phyloP scores from a whole-genome alignment of 2,797 vertebrate species.

The Oceanodroma leucorhoa region DNA sequence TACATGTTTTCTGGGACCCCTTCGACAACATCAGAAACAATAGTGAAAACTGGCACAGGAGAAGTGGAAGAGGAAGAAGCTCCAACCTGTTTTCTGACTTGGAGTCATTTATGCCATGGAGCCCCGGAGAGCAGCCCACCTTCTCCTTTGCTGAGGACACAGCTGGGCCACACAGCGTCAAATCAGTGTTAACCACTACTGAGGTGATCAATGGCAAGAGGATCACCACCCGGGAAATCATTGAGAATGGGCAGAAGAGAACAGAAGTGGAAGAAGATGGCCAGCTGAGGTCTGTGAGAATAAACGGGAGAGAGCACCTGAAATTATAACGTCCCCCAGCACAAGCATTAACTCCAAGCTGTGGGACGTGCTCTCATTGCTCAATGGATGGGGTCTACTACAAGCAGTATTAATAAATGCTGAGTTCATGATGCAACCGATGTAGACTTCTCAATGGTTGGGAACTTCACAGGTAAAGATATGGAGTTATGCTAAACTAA shows the following conservation, averaged over 20 bases:
- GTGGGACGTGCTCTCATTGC: neutral
- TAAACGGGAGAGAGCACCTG: conserved; percentile 80
- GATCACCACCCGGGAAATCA: conserved; percentile 83
- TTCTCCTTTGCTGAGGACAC: conserved; percentile 41
- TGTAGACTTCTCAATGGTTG: neutral
- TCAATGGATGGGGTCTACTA: neutral
- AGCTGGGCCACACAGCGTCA: conserved; percentile 46
- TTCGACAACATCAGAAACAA: neutral
- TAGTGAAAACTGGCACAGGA: neutral
- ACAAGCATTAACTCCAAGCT: neutral
- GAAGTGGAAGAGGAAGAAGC: neutral
- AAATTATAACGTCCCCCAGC: neutral
- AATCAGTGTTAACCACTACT: conserved; percentile 85
- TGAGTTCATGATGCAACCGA: neutral
- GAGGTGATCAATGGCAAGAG: conserved; percentile 84
- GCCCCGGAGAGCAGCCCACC: neutral
- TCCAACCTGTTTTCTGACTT: conserved; percentile 16
- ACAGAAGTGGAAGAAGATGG: conserved; percentile 89
- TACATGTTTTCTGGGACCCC: conserved; percentile 70
- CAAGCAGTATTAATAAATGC: conserved; percentile 62
- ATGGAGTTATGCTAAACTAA: neutral
- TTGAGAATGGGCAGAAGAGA: conserved; percentile 85
- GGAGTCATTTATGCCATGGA: conserved; percentile 77
- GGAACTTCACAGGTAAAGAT: neutral
- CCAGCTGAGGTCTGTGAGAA: conserved; percentile 80